A percentile compares a stretch with the other conserved stretches of the same genome.
These are phyloP conservation scores for Fringilla coelebs DNA, from an alignment of 2,797 vertebrate genomes.

Conservation along the genomic window DNA sequence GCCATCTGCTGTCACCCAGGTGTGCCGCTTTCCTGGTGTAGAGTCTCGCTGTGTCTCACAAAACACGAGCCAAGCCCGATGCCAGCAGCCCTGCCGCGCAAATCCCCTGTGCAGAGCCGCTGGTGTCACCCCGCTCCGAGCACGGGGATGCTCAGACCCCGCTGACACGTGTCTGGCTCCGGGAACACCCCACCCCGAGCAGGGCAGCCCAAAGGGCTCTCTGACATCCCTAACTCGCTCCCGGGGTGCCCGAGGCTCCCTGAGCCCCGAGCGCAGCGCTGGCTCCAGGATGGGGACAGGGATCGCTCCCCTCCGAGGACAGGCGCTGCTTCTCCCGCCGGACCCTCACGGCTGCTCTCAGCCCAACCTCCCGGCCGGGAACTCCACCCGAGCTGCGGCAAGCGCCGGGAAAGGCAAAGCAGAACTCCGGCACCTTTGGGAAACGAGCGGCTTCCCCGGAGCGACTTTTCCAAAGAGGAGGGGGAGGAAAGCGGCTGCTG, in stretches of 20 bases:
- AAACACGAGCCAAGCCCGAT: background rate
- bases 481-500: background rate
- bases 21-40: background rate
- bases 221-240: accelerated
- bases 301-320: background rate
- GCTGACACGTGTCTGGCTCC: background rate
- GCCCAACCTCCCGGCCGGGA: accelerated
- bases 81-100: background rate
- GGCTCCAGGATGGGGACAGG: background rate
- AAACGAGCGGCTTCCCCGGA: background rate
- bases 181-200: background rate
- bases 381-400: background rate
- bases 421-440: background rate
- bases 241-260: background rate
- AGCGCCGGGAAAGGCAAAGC: background rate
- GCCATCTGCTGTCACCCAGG: constrained; percentile 6
- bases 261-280: background rate
- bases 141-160: background rate
- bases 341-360: background rate
- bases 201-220: background rate
- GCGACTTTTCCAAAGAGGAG: background rate
- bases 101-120: accelerated
- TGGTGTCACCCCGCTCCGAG: background rate
- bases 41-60: background rate
- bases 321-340: accelerated